Evolutionary conservation across 2,113 vertebrate species (phyloP), one percentile per base, ranked within the genome.

Genomic region (Melanocharis versteri): DNA sequence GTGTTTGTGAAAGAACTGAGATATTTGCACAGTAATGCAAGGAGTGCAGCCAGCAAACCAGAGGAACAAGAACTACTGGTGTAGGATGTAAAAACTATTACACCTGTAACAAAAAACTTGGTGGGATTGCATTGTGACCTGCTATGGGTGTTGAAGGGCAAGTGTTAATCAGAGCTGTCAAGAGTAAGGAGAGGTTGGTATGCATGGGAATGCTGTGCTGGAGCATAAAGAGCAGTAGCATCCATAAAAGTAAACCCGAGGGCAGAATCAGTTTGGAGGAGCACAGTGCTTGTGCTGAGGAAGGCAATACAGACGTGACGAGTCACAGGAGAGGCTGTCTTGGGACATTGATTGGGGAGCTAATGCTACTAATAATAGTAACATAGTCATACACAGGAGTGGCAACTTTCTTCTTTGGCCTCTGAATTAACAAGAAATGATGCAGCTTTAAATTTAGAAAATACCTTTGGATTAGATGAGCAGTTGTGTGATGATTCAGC

Each of bases 61-160:
- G 94, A 95, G 96, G 89, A 97, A 91, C 94, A 22, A 82, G 95
- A 96, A 87, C 81, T 81, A 50, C 96, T 72, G 48, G 77, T 89
- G 77, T 48, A 48, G 73, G 69, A 82, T 78, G 22, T 89, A 79
- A 91, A 87, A 91, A 48, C 35, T 51, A 11, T 92, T 95, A 45
- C 7, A 61, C 44, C 26, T 82, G 53, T 68, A 76, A 61, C 51
- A 89, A 65, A 92, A 87, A 84, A n/a, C 11, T 7, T 22, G 44
- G 51, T 77, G 51, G 80, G 89, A 73, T 88, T 70, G 69, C 12
- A 0, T 31, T 2, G 40, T 91, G 80, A 75, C 56, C 77, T 64
- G 78, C 56, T 51, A 4, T 28, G 37, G 65, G 65, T 60, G 40
- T 68, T 64, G 73, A 76, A 95, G 48, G 51, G 37, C 60, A 48